These are phyloP conservation scores for Ailurus styani DNA, from an alignment of 2,113 vertebrate species.

Conservation along the genomic window DNA sequence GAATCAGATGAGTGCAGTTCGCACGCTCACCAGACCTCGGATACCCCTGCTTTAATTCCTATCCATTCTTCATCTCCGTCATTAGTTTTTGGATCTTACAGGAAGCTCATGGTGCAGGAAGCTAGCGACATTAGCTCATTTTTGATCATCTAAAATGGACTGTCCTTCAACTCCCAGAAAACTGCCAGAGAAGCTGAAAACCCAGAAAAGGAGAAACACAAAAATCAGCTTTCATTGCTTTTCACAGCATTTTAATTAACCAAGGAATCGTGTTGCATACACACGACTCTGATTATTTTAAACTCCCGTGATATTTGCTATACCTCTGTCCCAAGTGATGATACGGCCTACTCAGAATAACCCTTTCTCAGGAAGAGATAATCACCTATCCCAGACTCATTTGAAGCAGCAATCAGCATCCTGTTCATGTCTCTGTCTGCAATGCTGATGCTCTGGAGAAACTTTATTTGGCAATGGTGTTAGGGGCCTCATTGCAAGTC, in stretches of 20 bases:
- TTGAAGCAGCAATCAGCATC: slow-evolving; percentile 25
- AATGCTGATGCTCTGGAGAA: neutral
- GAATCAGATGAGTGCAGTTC: slow-evolving; percentile 49
- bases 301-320: slow-evolving; percentile 27
- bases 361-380: slow-evolving; percentile 46
- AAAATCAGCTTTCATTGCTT: slow-evolving; percentile 49
- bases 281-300: slow-evolving; percentile 49
- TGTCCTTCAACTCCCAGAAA: slow-evolving; percentile 61
- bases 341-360: slow-evolving; percentile 6
- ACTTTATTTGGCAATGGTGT: neutral
- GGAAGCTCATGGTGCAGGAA: neutral
- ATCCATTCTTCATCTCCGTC: neutral
- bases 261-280: slow-evolving; percentile 39
- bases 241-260: slow-evolving; percentile 54
- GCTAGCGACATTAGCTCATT: neutral
- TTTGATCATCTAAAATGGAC: slow-evolving; percentile 29
- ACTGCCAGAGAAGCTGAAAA: slow-evolving; percentile 60
- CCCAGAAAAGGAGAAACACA: slow-evolving; percentile 17
- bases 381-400: slow-evolving; percentile 51
- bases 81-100: neutral
- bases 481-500: slow-evolving; percentile 31
- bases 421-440: slow-evolving; percentile 37
- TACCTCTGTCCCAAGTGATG: slow-evolving; percentile 30
- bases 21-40: slow-evolving; percentile 15
- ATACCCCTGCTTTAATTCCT: slow-evolving; percentile 39